Evolutionary conservation across 2,888 invertebrate species (phyloP).

Genomic region (Rhagium mordax): DNA sequence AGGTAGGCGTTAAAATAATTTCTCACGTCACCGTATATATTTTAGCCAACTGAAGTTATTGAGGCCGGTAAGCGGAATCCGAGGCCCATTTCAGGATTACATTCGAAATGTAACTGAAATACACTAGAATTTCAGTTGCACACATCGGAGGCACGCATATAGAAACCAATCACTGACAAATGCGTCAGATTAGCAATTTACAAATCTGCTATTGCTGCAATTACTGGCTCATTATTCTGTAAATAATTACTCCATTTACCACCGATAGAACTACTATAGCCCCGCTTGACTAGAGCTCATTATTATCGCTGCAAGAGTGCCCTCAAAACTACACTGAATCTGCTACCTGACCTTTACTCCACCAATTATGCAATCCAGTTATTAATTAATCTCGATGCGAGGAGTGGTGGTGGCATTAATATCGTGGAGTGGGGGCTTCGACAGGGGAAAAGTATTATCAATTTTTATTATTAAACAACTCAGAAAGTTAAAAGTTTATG

Average conservation of each 20-base stretch:
- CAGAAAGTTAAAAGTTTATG: too few species aligned
- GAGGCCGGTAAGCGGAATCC: not conserved
- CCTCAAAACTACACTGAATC: constrained; percentile 33
- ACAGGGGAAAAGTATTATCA: not conserved
- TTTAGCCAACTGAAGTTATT: too few species aligned
- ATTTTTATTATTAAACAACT: too few species aligned
- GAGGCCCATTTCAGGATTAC: constrained; percentile 20
- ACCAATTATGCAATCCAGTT: not conserved
- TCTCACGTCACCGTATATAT: too few species aligned
- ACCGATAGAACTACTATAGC: constrained; percentile 40
- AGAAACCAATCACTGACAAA: constrained; percentile 67
- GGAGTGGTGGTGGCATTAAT: not conserved
- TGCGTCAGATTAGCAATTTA: constrained; percentile 71
- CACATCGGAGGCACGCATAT: constrained; percentile 51
- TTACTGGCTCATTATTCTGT: constrained; percentile 70
- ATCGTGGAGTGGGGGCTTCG: not conserved
- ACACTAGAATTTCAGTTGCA: constrained; percentile 47
- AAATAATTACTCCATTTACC: constrained; percentile 69
- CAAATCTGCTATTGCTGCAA: constrained; percentile 71
- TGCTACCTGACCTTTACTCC: not conserved
- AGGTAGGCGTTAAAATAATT: too few species aligned
- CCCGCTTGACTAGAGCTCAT: constrained; percentile 41
- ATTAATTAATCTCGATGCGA: not conserved
- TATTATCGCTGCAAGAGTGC: constrained; percentile 43
- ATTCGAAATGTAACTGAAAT: constrained; percentile 48